A percentile compares a stretch with the other conserved stretches of the same genome.
Evolutionary conservation across 2,797 vertebrate species (phyloP).

Genomic region (Amniataba percoides): DNA sequence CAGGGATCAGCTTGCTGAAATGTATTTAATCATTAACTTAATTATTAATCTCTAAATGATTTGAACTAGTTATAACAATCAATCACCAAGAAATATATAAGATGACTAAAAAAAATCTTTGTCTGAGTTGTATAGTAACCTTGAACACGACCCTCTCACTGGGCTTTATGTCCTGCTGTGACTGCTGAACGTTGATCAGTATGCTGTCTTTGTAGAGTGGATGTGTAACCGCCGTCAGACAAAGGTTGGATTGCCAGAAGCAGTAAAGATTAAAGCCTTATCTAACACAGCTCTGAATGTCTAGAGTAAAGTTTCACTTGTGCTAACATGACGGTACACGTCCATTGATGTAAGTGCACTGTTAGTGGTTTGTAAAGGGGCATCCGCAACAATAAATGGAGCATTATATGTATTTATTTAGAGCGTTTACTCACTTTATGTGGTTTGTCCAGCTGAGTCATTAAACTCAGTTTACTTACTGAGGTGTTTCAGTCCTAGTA

Average conservation of each 20-base stretch:
- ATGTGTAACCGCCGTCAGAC: not conserved
- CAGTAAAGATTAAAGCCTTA: conserved; percentile 40
- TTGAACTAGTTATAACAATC: not conserved
- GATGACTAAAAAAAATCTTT: not conserved
- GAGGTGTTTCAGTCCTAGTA: not conserved
- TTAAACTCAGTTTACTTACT: not conserved
- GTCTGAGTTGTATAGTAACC: not conserved
- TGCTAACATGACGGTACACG: not conserved
- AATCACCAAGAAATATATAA: not conserved
- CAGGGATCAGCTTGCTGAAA: not conserved
- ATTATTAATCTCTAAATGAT: not conserved
- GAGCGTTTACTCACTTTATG: not conserved
- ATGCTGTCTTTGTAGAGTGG: not conserved
- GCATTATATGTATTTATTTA: not conserved
- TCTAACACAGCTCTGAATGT: conserved; percentile 6
- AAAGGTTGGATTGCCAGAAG: conserved; percentile 17
- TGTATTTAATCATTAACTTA: not conserved
- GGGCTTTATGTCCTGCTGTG: not conserved
- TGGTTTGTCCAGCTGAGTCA: not conserved
- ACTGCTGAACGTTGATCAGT: conserved; percentile 50
- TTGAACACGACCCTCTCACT: not conserved
- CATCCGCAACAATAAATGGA: not conserved
- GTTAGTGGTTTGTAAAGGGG: not conserved
- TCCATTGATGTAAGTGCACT: not conserved
- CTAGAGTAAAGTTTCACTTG: not conserved